Conservation (phyloP, 1,140 invertebrate genomes). For the Drosophila persimilis region DNA sequence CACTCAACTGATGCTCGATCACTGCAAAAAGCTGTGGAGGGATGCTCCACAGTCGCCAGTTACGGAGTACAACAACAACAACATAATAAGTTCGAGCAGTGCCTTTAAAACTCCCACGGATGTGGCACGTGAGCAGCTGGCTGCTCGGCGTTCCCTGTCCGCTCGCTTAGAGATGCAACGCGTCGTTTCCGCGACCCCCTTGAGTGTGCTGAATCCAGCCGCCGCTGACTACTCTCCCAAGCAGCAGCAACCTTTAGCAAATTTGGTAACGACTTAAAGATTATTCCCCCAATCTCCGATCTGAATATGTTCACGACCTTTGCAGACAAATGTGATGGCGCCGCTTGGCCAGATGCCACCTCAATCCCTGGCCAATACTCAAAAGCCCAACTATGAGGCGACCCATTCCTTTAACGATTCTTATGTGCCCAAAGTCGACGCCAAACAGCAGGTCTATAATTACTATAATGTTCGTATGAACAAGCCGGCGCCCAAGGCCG, state of each 20-base stretch:
- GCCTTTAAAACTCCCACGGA: slow-evolving; percentile 57
- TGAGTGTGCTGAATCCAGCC: slow-evolving; percentile 31
- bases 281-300: neutral
- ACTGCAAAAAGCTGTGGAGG: slow-evolving; percentile 73
- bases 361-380: slow-evolving; percentile 48
- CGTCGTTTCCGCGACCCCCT: slow-evolving; percentile 24
- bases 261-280: slow-evolving; percentile 44
- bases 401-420: slow-evolving; percentile 38
- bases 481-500: slow-evolving; percentile 15
- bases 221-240: slow-evolving; percentile 29
- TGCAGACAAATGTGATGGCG: slow-evolving; percentile 58
- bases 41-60: slow-evolving; percentile 34
- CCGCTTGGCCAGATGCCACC: slow-evolving; percentile 1
- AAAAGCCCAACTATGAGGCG: slow-evolving; percentile 38
- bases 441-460: slow-evolving; percentile 47
- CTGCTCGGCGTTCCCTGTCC: slow-evolving; percentile 55
- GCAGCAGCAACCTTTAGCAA: slow-evolving; percentile 42
- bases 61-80: slow-evolving; percentile 59
- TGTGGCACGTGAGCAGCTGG: slow-evolving; percentile 64
- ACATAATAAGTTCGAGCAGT: slow-evolving; percentile 24
- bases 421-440: slow-evolving; percentile 45
- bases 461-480: slow-evolving; percentile 70
- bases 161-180: slow-evolving; percentile 72
- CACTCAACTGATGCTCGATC: slow-evolving; percentile 68
- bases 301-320: neutral